Conservation (phyloP, 2,113 vertebrate species). For the Cyprinus carpio region DNA sequence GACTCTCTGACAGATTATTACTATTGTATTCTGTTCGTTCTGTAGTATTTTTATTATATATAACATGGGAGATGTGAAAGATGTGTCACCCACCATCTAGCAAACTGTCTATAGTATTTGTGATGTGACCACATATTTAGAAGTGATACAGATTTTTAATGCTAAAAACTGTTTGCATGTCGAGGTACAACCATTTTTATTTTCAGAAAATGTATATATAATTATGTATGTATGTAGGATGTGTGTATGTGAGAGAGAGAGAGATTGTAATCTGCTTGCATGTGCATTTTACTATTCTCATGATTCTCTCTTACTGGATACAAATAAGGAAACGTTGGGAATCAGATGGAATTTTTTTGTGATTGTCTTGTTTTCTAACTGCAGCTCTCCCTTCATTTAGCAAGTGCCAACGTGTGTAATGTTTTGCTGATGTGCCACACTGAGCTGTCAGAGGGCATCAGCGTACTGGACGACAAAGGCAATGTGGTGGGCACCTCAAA, state of each 20-base stretch:
- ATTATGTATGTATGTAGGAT: no score
- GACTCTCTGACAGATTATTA: not conserved
- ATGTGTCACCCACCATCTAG: not conserved
- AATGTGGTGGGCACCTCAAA: conserved; percentile 86
- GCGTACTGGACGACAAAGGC: conserved; percentile 80
- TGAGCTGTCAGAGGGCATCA: conserved; percentile 88
- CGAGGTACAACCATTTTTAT: not conserved
- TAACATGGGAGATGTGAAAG: not conserved
- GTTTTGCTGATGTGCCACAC: conserved; percentile 91
- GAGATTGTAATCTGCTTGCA: no score
- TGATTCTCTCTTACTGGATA: not conserved
- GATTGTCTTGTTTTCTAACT: not conserved
- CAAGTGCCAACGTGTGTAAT: conserved; percentile 91
- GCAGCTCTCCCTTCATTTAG: conserved; percentile 64
- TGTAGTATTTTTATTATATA: not conserved
- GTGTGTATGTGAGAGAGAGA: no score
- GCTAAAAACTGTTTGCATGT: not conserved
- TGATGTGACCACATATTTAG: no score
- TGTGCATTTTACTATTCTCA: no score
- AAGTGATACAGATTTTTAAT: not conserved
- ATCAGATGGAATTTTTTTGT: not conserved
- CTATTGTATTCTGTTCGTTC: not conserved
- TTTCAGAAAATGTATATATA: no score
- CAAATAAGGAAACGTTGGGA: not conserved
- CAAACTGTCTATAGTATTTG: not conserved